phyloP scores from a whole-genome alignment of 1,140 invertebrate genomes.

The Drosophila arizonae region DNA sequence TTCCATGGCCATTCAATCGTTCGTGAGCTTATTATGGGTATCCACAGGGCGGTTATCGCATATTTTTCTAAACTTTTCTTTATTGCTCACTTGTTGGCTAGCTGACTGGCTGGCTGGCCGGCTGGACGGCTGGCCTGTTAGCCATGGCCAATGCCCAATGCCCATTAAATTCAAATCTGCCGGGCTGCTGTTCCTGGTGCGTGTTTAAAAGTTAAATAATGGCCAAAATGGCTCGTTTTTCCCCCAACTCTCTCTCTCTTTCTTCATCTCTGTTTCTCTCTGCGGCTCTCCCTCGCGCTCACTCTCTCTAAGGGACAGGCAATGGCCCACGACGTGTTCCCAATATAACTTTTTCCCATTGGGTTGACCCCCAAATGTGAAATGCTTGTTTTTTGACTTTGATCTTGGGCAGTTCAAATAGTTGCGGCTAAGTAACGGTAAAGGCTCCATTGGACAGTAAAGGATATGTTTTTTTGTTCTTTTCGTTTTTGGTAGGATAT shows the following conservation, averaged over 20 bases:
- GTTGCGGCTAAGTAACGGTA: constrained; percentile 56
- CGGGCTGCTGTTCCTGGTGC: constrained; percentile 62
- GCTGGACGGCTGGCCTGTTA: constrained; percentile 16
- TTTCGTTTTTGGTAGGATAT: constrained; percentile 20
- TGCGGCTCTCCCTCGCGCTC: background rate
- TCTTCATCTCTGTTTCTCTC: background rate
- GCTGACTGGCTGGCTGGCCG: constrained; percentile 11
- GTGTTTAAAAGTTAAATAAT: constrained; percentile 81
- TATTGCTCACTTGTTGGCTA: constrained; percentile 78
- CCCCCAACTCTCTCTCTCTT: background rate
- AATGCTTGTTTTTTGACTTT: constrained; percentile 50
- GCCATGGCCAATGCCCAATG: constrained; percentile 52
- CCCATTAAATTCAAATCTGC: constrained; percentile 79
- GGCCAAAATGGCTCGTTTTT: constrained; percentile 28
- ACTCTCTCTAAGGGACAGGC: constrained; percentile 40
- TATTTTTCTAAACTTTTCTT: constrained; percentile 82
- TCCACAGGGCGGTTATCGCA: constrained; percentile 55
- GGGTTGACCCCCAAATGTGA: constrained; percentile 14
- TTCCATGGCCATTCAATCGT: constrained; percentile 74
- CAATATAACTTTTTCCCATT: constrained; percentile 72
- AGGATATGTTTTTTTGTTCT: constrained; percentile 51
- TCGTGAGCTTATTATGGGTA: constrained; percentile 70
- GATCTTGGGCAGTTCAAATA: constrained; percentile 76
- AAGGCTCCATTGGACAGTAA: constrained; percentile 52
- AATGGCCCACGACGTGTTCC: constrained; percentile 75